Conservation (phyloP, 2,888 invertebrate genomes). For the Troides oblongomaculatus region DNA sequence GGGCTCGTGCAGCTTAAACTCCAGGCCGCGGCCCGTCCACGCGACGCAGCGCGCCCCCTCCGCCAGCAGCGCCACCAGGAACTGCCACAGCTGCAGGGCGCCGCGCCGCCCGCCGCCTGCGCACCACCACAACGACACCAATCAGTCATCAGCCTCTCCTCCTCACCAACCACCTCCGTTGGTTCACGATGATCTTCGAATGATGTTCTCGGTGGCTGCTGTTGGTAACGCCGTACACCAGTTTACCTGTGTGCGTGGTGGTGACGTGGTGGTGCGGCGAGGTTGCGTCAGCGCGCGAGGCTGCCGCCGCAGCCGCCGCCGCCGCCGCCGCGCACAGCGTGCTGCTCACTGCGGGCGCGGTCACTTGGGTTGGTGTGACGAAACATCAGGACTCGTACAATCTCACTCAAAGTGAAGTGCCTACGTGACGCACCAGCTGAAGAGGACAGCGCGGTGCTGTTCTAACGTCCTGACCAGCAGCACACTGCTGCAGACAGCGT, state of each 20-base stretch:
- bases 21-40: conserved; percentile 97
- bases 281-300: conserved; percentile 45
- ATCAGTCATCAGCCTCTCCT: too few relatives aligned
- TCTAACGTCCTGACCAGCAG: too few relatives aligned
- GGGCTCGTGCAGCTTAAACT: conserved; percentile 97
- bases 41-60: conserved; percentile 91
- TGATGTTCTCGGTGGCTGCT: too few relatives aligned
- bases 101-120: conserved; percentile 82
- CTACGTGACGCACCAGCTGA: too few relatives aligned
- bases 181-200: too few relatives aligned
- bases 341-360: conserved; percentile 53
- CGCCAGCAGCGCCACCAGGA: conserved; percentile 88
- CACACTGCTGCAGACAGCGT: too few relatives aligned
- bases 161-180: too few relatives aligned
- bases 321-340: conserved; percentile 35
- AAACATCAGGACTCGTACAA: too few relatives aligned
- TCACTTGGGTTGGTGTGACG: too few relatives aligned
- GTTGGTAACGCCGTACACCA: background rate
- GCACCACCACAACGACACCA: too few relatives aligned
- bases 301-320: conserved; percentile 36
- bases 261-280: conserved; percentile 61
- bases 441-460: too few relatives aligned
- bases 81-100: conserved; percentile 96
- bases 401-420: too few relatives aligned
- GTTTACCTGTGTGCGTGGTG: conserved; percentile 61